Evolutionary conservation across 2,797 vertebrate genomes (phyloP).

Genomic region (Sarcophilus harrisii): DNA sequence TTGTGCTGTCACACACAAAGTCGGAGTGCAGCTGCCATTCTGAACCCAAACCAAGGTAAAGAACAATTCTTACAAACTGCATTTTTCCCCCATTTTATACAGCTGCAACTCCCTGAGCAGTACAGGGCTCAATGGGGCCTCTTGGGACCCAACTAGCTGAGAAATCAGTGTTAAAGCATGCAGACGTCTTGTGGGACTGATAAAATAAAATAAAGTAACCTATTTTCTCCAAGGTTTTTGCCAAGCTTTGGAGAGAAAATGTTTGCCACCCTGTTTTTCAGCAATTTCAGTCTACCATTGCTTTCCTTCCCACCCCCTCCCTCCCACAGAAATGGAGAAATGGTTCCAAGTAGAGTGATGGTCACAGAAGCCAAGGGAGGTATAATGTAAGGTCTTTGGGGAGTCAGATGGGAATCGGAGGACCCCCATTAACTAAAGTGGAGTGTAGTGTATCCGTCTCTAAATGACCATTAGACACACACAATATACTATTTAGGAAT

Average conservation of each 20-base stretch:
- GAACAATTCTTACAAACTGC: constrained; percentile 91
- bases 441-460: constrained; percentile 49
- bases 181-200: constrained; percentile 81
- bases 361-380: constrained; percentile 49
- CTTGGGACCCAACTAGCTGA: constrained; percentile 94
- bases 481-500: constrained; percentile 65
- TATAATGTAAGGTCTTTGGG: not conserved
- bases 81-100: constrained; percentile 84
- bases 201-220: constrained; percentile 73
- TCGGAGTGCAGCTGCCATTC: constrained; percentile 86
- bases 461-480: constrained; percentile 65
- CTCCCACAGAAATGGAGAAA: constrained; percentile 32
- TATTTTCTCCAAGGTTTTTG: constrained; percentile 86
- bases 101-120: constrained; percentile 89
- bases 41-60: constrained; percentile 87
- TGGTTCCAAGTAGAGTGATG: constrained; percentile 61
- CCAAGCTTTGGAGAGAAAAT: constrained; percentile 89
- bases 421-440: constrained; percentile 57
- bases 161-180: constrained; percentile 89
- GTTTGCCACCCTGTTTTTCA: constrained; percentile 84
- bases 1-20: constrained; percentile 90
- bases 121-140: constrained; percentile 89
- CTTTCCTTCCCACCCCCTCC: constrained; percentile 25
- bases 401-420: constrained; percentile 56
- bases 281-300: constrained; percentile 14